phyloP scores from a whole-genome alignment of 2,113 vertebrate genomes.

The Formicarius rufipectus region DNA sequence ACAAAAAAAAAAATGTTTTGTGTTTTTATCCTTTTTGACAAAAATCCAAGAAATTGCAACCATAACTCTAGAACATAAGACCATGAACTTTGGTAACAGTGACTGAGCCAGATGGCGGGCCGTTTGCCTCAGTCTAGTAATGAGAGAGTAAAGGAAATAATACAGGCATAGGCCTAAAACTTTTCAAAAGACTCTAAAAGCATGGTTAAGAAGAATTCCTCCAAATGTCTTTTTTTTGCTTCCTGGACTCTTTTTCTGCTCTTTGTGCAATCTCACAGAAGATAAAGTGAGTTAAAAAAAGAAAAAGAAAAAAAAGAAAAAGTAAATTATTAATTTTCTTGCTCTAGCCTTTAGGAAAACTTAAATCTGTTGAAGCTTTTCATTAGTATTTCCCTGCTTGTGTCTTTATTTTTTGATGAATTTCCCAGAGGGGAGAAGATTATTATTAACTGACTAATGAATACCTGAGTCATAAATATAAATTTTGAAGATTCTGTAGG shows the following conservation, averaged over 20 bases:
- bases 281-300: neutral
- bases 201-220: neutral
- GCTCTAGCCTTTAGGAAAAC: conserved; percentile 25
- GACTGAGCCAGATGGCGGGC: neutral
- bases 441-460: conserved; percentile 48
- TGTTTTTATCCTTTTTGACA: neutral
- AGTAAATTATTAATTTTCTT: neutral
- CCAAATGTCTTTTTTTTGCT: neutral
- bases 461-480: conserved; percentile 34
- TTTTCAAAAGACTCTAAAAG: neutral
- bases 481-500: conserved; percentile 30
- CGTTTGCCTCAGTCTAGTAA: neutral
- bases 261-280: neutral
- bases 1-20: neutral
- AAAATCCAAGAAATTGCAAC: neutral
- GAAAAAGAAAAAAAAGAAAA: neutral
- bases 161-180: neutral
- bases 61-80: neutral
- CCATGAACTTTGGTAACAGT: neutral
- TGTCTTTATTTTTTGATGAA: conserved; percentile 12
- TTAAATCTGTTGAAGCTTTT: conserved; percentile 10
- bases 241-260: neutral
- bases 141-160: neutral
- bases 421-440: neutral
- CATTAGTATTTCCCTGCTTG: neutral